These are phyloP conservation scores for Drosophila melanosoma DNA, from an alignment of 2,888 invertebrate genomes.

Conservation along the genomic window DNA sequence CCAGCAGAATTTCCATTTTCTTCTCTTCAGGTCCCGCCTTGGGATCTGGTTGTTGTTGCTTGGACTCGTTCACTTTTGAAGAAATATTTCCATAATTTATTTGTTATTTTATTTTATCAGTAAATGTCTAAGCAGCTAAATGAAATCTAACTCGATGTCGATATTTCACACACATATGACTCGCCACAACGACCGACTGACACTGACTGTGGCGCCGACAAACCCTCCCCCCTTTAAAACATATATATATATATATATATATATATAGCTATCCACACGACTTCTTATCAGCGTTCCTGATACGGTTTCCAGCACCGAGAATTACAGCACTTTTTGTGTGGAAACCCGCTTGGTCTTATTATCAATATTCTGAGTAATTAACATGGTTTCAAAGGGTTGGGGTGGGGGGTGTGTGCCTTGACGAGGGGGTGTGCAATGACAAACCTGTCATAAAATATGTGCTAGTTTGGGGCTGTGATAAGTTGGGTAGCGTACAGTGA, in stretches of 20 bases:
- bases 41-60: conserved; percentile 31
- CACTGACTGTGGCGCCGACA: conserved; percentile 2
- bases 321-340: conserved; percentile 24
- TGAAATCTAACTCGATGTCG: conserved; percentile 41
- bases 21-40: conserved; percentile 40
- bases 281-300: conserved; percentile 42
- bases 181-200: neutral
- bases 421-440: neutral
- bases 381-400: conserved; percentile 9
- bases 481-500: neutral
- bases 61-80: conserved; percentile 49
- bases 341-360: conserved; percentile 19
- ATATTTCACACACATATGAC: neutral
- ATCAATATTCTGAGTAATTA: conserved; percentile 44
- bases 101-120: conserved; percentile 1
- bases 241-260: neutral
- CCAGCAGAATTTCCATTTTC: conserved; percentile 77
- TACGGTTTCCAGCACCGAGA: conserved; percentile 34
- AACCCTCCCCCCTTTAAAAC: neutral
- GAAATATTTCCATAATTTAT: conserved; percentile 43
- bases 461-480: neutral
- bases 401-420: neutral
- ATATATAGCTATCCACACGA: conserved; percentile 6
- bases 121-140: neutral
- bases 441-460: conserved; percentile 2